A percentile compares a stretch with the other conserved stretches of the same genome.
phyloP scores from a whole-genome alignment of 2,113 vertebrate species.

The Corythornis madagascariensis region DNA sequence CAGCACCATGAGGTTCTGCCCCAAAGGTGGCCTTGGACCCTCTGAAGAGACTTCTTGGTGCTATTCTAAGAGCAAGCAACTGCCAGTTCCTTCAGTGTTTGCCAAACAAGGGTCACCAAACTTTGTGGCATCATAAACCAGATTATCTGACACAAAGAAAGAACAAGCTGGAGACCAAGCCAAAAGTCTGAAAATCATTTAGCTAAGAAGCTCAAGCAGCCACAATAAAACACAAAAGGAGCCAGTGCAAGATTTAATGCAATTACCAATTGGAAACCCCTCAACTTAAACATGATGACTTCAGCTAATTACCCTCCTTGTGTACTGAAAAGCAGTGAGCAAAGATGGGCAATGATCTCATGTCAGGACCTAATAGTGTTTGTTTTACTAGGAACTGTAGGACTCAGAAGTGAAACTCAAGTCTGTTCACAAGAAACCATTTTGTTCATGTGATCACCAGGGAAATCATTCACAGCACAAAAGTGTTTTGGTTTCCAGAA shows the following conservation, averaged over 20 bases:
- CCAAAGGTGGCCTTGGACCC: background rate
- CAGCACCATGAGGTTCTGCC: background rate
- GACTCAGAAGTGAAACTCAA: background rate
- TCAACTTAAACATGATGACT: background rate
- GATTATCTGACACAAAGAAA: background rate
- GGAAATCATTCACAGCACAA: background rate
- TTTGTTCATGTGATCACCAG: background rate
- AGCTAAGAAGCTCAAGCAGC: background rate
- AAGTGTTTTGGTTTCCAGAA: background rate
- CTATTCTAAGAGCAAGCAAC: background rate
- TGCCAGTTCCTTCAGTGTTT: background rate
- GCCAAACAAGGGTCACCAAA: background rate
- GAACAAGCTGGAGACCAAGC: background rate
- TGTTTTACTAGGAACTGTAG: background rate
- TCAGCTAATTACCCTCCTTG: background rate
- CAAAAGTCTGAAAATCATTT: background rate
- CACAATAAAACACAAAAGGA: background rate
- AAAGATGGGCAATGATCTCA: background rate
- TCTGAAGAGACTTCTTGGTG: background rate
- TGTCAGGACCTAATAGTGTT: background rate
- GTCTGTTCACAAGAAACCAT: background rate
- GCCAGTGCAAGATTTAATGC: background rate
- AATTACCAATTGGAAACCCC: background rate
- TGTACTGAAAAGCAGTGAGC: background rate
- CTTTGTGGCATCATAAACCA: background rate